Percentiles rank a stretch among this genome's conserved stretches.
Evolutionary conservation across 2,888 invertebrate species (phyloP).

Genomic region (Stegophylla sp.): DNA sequence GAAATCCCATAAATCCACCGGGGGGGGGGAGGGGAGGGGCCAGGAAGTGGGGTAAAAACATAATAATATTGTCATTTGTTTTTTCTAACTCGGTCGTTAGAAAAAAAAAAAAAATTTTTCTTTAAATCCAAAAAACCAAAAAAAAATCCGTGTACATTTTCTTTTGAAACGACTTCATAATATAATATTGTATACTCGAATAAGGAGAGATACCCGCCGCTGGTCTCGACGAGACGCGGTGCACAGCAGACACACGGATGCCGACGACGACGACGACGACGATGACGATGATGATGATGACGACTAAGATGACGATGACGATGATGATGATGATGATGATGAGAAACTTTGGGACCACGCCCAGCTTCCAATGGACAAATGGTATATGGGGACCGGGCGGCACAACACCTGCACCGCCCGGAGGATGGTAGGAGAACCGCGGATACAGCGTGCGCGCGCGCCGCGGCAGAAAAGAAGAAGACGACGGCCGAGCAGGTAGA

Average conservation of each 20-base stretch:
- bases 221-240: neutral
- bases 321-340: conserved; percentile 46
- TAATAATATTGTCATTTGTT: conserved; percentile 24
- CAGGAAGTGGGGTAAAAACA: conserved; percentile 18
- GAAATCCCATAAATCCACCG: conserved; percentile 16
- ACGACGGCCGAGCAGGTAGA: neutral
- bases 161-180: conserved; percentile 31
- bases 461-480: conserved; percentile 15
- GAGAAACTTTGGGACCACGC: conserved; percentile 59
- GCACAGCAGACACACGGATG: too few relatives aligned
- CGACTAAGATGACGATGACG: neutral
- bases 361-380: conserved; percentile 57
- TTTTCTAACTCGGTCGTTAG: conserved; percentile 15
- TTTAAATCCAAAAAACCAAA: neutral
- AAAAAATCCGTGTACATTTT: conserved; percentile 10
- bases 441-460: conserved; percentile 28
- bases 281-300: conserved; percentile 24
- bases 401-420: conserved; percentile 57
- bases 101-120: conserved; percentile 18
- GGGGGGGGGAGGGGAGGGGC: too few relatives aligned
- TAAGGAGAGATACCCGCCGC: neutral
- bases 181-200: neutral
- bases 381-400: conserved; percentile 41
- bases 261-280: neutral
- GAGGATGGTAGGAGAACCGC: conserved; percentile 47